phyloP scores from a whole-genome alignment of 30 jellyfish, hydroid and myxozoan species.

The Hydra vulgaris region DNA sequence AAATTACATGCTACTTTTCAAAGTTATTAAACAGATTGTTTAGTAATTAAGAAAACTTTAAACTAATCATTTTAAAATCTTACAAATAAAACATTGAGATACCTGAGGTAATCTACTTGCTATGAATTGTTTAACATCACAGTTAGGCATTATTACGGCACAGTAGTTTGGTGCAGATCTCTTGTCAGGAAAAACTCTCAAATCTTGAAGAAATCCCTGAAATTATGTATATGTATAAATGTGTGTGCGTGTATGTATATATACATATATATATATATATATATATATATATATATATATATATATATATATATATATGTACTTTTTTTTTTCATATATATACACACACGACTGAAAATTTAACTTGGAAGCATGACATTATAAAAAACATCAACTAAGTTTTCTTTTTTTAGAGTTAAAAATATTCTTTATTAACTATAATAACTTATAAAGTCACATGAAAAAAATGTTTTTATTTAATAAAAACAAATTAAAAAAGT shows the following conservation, averaged over 20 bases:
- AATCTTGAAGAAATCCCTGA: conserved; percentile 35
- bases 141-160: conserved; percentile 27
- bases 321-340: no score
- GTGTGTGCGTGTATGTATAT: no score
- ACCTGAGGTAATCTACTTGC: conserved; percentile 24
- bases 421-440: neutral
- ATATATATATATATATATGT: neutral
- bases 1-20: no score
- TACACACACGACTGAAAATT: no score
- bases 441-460: neutral
- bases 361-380: no score
- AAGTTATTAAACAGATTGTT: no score
- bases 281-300: neutral
- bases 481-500: neutral
- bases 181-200: conserved; percentile 10
- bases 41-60: no score
- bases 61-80: no score
- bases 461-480: neutral
- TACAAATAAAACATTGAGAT: conserved; percentile 16
- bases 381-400: no score
- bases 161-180: conserved; percentile 20
- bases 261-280: neutral
- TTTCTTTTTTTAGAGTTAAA: neutral
- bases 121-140: conserved; percentile 13
- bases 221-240: neutral